Conservation (phyloP, 2,888 invertebrate genomes). For the Branchipolynoe longqiensis region DNA sequence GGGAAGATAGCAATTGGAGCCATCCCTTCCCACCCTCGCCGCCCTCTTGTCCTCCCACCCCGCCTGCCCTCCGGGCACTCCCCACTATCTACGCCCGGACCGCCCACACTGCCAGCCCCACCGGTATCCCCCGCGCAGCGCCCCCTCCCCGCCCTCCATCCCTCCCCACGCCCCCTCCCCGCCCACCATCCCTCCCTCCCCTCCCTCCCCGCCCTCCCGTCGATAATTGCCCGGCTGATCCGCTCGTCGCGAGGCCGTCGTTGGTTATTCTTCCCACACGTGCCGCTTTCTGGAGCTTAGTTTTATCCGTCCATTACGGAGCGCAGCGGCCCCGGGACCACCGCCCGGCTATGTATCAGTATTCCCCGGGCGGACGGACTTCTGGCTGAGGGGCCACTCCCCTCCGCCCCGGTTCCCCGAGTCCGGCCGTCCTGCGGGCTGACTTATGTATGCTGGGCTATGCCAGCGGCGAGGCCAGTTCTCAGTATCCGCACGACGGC, state of each 20-base stretch:
- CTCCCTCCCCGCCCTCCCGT: constrained; percentile 5
- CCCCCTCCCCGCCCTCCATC: too few species aligned
- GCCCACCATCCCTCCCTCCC: too few species aligned
- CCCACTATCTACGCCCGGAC: too few species aligned
- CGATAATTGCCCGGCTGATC: constrained; percentile 35
- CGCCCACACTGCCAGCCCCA: too few species aligned
- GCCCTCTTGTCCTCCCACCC: too few species aligned
- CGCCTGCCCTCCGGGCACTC: too few species aligned
- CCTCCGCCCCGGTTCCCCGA: constrained; percentile 1
- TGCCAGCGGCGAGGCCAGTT: neutral
- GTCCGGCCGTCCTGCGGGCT: neutral
- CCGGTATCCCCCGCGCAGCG: too few species aligned
- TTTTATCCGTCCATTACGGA: constrained; percentile 43
- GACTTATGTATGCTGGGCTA: neutral
- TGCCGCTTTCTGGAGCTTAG: constrained; percentile 38
- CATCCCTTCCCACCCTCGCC: too few species aligned
- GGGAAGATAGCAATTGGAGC: too few species aligned
- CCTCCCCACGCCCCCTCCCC: too few species aligned
- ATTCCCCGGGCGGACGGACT: neutral
- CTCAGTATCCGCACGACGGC: too few species aligned
- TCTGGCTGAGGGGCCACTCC: neutral
- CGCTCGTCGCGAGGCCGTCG: constrained; percentile 4
- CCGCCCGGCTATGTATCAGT: constrained; percentile 1
- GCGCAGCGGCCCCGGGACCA: neutral
- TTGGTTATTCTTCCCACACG: constrained; percentile 31